Percentiles rank a stretch among this genome's conserved stretches.
Conservation (phyloP, 2,113 vertebrate genomes). For the Sapajus apella region DNA sequence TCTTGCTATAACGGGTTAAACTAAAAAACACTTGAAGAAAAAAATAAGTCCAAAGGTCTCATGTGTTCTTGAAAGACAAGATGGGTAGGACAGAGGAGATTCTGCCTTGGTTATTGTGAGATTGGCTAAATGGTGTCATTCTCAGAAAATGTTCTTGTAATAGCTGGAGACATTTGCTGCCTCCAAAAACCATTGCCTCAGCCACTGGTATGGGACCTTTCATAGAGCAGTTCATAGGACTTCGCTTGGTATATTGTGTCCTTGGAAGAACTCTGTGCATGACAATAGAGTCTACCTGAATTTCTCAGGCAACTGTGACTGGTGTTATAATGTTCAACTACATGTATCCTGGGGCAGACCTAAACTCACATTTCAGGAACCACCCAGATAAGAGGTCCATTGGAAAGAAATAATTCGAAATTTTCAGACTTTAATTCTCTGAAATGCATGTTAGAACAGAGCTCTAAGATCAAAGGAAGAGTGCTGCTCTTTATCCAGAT, state of each 20-base stretch:
- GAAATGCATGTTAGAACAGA: background rate
- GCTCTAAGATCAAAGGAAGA: background rate
- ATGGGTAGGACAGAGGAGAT: background rate
- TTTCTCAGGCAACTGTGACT: background rate
- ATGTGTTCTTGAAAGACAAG: background rate
- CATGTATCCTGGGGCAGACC: background rate
- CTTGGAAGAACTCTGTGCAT: background rate
- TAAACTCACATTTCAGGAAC: background rate
- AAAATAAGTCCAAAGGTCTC: background rate
- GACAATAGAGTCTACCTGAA: background rate
- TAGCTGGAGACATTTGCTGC: background rate
- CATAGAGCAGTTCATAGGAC: background rate
- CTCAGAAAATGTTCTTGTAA: background rate
- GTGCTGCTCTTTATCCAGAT: background rate
- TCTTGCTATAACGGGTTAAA: background rate
- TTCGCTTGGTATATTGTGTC: background rate
- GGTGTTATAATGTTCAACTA: background rate
- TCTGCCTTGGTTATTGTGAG: background rate
- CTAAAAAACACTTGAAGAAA: background rate
- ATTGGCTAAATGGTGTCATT: background rate
- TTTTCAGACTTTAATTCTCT: background rate
- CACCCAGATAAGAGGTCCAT: background rate
- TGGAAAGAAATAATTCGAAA: constrained; percentile 1
- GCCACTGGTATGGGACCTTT: background rate
- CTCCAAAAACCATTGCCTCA: background rate